Conservation (phyloP, 1,140 invertebrate species). For the Heliconius himera region DNA sequence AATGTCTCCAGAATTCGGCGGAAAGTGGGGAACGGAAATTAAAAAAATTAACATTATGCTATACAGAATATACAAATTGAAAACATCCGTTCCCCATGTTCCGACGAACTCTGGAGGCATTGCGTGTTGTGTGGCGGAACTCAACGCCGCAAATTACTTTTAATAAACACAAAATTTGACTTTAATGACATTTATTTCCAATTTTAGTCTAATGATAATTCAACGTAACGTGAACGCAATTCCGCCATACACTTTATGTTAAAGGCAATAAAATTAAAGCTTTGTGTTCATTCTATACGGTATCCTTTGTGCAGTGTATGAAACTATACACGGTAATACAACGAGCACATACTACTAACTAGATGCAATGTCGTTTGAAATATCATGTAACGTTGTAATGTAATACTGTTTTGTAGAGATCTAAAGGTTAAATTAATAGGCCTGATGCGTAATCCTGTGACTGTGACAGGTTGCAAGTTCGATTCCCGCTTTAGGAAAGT, state of each 20-base stretch:
- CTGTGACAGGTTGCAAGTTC: not conserved
- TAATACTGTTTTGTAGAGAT: not conserved
- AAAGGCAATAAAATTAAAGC: not conserved
- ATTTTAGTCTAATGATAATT: not conserved
- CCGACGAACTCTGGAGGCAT: no score
- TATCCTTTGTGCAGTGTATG: conserved; percentile 21
- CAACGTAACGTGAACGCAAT: not conserved
- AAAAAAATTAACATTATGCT: no score
- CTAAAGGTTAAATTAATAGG: not conserved
- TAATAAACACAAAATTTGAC: no score
- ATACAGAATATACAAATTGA: no score
- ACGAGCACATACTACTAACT: conserved; percentile 23
- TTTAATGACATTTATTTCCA: not conserved
- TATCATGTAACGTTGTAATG: not conserved
- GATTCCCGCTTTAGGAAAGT: not conserved
- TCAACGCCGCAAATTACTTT: no score
- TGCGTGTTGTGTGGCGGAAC: no score
- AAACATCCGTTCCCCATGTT: no score
- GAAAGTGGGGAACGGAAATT: no score
- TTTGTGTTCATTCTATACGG: not conserved
- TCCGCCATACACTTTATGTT: not conserved
- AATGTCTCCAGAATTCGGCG: no score
- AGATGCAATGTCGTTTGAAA: conserved; percentile 21
- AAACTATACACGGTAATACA: conserved; percentile 9
- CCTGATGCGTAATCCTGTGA: not conserved